Evolutionary conservation across 1,140 invertebrate genomes (phyloP), one percentile per base, ranked within the genome.

Genomic region (Cylas formicarius): DNA sequence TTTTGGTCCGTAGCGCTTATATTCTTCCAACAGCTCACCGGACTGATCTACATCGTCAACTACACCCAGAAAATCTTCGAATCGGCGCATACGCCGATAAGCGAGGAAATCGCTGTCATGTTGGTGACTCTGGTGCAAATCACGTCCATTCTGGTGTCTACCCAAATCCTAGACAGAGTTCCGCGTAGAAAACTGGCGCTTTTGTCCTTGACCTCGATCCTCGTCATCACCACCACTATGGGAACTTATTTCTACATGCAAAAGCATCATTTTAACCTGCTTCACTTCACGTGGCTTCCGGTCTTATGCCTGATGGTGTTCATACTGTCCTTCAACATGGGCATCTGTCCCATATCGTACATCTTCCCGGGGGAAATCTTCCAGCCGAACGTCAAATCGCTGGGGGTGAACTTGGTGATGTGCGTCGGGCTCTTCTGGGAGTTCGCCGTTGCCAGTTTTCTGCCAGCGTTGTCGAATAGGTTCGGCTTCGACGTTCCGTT

Each of bases 11-110:
- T 81, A 39, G 72, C 75, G 1, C 65, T 90, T 24, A 79, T 84
- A 40, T 63, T 74, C 36, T 78, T 83, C 62, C 84, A 86, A 55
- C 83, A 86, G 61, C 67, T 88, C 8, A 80, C 77, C 2, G 87
- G 86, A 10, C 84, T 84, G 54, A 88, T 87, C 61, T 81, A 82
- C 2, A 80, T 91, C 2, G 72, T 88, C n/a, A 85, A 88, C 61
- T 89, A 86, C 62, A 77, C 83, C 50, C 75, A 80, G 22, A 70
- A 67, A 1, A 90, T 85, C 56, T 89, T 84, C 55, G 55, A 65
- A 1, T 69, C 70, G 2, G 72, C 83, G 4, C 73, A 76, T 1
- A 75, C 72, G 0, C 28, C 55, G 0, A 41, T 86, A 0, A 61
- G 76, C 11, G 62, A 76, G 0, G 66, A 72, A 6, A 57, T 78